phyloP scores from a whole-genome alignment of 2,797 vertebrate species.

The Gymnocypris eckloni region DNA sequence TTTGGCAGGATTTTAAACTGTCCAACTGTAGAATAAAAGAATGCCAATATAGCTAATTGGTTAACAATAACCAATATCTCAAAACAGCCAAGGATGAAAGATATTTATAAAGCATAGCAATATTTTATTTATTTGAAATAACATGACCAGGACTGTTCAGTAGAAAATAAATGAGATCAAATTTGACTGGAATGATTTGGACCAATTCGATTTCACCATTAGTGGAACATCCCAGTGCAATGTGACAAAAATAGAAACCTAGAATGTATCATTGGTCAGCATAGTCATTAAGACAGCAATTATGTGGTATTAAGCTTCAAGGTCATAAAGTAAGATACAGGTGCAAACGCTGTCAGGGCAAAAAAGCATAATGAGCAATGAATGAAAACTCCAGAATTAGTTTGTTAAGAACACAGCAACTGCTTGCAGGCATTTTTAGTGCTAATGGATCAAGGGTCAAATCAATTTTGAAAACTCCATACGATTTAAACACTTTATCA shows the following conservation, averaged over 20 bases:
- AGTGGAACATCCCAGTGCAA: not conserved
- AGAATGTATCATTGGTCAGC: not conserved
- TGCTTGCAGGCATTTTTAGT: not conserved
- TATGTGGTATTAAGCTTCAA: not conserved
- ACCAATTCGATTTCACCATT: not conserved
- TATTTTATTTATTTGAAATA: not conserved
- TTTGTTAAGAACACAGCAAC: not conserved
- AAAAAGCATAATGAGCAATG: not conserved
- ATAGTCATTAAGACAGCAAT: not conserved
- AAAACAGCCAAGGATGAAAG: not conserved
- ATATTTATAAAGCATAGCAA: not conserved
- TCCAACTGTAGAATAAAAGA: not conserved
- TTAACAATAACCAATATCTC: not conserved
- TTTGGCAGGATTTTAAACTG: not conserved
- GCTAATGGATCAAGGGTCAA: not conserved
- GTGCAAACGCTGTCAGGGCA: not conserved
- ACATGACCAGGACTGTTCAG: not conserved
- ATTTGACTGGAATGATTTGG: not conserved
- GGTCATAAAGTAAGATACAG: conserved; percentile 13
- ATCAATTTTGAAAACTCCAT: conserved; percentile 10
- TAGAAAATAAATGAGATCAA: not conserved
- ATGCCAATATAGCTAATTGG: not conserved
- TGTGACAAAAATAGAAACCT: not conserved
- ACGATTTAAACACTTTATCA: conserved; percentile 6
- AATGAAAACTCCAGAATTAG: not conserved